Base-by-base conservation (phyloP, 2,888 invertebrate species). In the Creontiades dilutus region DNA sequence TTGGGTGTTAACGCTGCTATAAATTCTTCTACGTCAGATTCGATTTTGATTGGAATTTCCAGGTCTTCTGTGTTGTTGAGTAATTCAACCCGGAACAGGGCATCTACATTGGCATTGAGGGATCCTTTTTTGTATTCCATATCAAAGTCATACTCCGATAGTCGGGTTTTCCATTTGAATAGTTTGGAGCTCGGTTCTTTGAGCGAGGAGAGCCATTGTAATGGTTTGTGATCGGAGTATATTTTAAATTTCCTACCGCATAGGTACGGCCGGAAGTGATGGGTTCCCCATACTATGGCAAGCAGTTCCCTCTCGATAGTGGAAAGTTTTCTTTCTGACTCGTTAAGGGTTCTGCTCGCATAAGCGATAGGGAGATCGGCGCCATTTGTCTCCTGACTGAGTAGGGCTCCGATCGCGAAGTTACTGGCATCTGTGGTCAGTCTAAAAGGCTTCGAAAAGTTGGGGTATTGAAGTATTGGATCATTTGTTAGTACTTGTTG, bases 171-270 rank as follows among this genome's bases (percentile, higher is more conserved):
- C 92, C 93, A 93, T 75, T 92, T 78, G 5, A 92, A 90, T 52
- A 93, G 87, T 82, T 92, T 81, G 0, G 92, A 92, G 11, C 90
- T 91, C 0, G 92, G 93, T 7, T 93, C 92, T 90, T 92, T 93
- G 0, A 91, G 27, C 23, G 91, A 92, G 68, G 93, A 92, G 7
- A 93, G 90, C 92, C 93, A 93, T 3, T 91, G 80, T 9, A 80
- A n/a, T 16, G 80, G 80, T 28, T 80, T 13, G 46, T 80, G 80
- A 19, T 80, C 80, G n/a, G 19, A n/a, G n/a, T n/a, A 46, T 11
- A 80, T 19, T 16, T 46, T 47, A 37, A 80, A 80, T 37, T 23
- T 28, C 1, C 80, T 13, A n/a, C 80, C 80, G 28, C 28, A 80
- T 28, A 80, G n/a, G 46, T 37, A 80, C 5, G 80, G 80, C 46